Percentiles rank a stretch among this genome's conserved stretches.
These are phyloP conservation scores for Lapara coniferarum DNA, from an alignment of 2,888 invertebrate genomes.

Conservation along the genomic window DNA sequence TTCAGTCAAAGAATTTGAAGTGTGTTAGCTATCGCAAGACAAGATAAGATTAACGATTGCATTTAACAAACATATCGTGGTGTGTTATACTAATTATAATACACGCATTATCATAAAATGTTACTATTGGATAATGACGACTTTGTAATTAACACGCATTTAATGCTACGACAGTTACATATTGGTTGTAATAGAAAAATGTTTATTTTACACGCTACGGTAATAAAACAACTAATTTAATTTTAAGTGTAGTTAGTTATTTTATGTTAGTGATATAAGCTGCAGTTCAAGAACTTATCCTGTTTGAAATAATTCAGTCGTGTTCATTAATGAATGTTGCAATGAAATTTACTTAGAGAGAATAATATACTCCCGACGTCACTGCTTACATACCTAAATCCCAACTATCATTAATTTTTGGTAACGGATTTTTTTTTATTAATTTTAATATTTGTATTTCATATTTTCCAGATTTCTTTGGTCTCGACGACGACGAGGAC, in stretches of 20 bases:
- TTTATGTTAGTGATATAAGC: too few relatives aligned
- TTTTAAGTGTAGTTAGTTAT: neutral
- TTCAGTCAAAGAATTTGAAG: constrained; percentile 45
- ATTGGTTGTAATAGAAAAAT: neutral
- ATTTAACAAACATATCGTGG: constrained; percentile 15
- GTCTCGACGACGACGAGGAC: constrained; percentile 64
- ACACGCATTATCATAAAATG: constrained; percentile 28
- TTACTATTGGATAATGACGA: neutral
- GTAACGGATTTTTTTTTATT: too few relatives aligned
- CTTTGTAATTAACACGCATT: neutral
- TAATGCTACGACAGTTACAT: neutral
- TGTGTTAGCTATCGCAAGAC: constrained; percentile 32
- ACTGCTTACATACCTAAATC: too few relatives aligned
- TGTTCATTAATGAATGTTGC: too few relatives aligned
- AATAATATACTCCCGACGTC: too few relatives aligned
- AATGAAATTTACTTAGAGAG: too few relatives aligned
- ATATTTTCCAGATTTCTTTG: constrained; percentile 67
- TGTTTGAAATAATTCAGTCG: too few relatives aligned
- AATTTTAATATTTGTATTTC: neutral
- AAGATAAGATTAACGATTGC: constrained; percentile 20
- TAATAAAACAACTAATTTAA: neutral
- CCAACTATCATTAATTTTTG: too few relatives aligned
- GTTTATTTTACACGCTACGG: neutral
- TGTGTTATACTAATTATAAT: constrained; percentile 1
- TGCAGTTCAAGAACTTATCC: too few relatives aligned